phyloP scores from a whole-genome alignment of 2,797 vertebrate genomes.

The Chelon auratus region DNA sequence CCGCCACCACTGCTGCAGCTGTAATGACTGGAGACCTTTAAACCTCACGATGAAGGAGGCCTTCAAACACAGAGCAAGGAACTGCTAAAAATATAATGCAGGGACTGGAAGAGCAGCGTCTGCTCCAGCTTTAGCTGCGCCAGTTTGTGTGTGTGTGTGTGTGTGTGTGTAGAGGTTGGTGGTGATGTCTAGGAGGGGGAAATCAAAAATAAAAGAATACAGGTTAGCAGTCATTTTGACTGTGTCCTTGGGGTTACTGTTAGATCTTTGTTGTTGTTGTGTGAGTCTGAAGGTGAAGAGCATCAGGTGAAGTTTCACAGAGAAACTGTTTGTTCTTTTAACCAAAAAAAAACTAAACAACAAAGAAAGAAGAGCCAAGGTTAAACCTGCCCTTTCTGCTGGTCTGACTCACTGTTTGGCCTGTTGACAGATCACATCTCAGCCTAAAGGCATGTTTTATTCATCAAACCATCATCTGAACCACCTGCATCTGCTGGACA shows the following conservation, averaged over 20 bases:
- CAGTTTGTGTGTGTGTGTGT: not conserved
- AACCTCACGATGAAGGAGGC: conserved; percentile 27
- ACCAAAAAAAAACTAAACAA: not conserved
- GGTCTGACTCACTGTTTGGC: conserved; percentile 9
- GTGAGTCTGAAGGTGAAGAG: conserved; percentile 17
- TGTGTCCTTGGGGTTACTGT: not conserved
- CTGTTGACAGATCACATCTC: conserved; percentile 27
- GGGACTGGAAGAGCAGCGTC: not conserved
- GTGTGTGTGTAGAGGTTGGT: not conserved
- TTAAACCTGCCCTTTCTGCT: conserved; percentile 5
- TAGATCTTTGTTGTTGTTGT: not conserved
- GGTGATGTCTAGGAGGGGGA: not conserved
- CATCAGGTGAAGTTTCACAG: conserved; percentile 3
- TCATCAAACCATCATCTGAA: conserved; percentile 9
- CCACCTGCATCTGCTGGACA: not conserved
- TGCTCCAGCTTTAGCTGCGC: conserved; percentile 1
- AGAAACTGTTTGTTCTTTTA: conserved; percentile 3
- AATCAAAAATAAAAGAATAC: conserved; percentile 4
- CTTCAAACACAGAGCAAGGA: not conserved
- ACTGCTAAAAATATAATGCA: not conserved
- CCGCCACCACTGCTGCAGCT: conserved; percentile 12
- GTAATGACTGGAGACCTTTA: conserved; percentile 54
- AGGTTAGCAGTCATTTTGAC: conserved; percentile 1
- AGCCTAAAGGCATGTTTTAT: conserved; percentile 17
- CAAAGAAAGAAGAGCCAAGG: conserved; percentile 4